Evolutionary conservation across 2,797 vertebrate genomes (phyloP).

Genomic region (Malacoraja senta): DNA sequence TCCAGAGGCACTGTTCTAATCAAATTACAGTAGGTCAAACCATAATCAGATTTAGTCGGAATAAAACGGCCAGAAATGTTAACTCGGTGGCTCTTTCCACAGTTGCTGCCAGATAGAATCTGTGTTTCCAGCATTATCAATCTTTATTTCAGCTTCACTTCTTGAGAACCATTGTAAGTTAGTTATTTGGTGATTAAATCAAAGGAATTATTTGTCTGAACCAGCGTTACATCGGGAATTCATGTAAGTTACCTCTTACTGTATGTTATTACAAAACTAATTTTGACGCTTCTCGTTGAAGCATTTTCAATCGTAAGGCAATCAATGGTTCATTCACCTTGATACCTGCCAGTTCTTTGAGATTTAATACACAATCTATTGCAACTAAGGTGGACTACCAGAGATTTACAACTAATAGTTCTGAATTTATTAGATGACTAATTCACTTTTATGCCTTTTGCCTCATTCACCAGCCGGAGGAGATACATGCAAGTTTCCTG

Average conservation of each 20-base stretch:
- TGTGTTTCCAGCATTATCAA: too few relatives aligned
- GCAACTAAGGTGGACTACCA: not conserved
- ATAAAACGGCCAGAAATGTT: too few relatives aligned
- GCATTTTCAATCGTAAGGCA: not conserved
- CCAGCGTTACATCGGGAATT: not conserved
- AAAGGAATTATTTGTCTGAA: not conserved
- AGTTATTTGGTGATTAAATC: constrained; percentile 4
- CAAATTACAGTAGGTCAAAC: not conserved
- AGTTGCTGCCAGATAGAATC: too few relatives aligned
- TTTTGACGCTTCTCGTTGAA: not conserved
- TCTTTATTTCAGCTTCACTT: not conserved
- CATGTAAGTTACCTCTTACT: not conserved
- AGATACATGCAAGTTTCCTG: not conserved
- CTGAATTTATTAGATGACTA: not conserved
- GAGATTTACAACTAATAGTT: not conserved
- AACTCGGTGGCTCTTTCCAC: too few relatives aligned
- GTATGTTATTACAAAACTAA: not conserved
- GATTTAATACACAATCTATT: not conserved
- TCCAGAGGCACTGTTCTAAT: not conserved
- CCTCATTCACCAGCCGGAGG: not conserved
- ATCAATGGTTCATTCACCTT: not conserved
- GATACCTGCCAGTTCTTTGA: not conserved
- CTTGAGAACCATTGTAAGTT: not conserved
- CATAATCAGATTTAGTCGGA: not conserved
- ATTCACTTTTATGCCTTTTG: not conserved